Percentiles rank a stretch among this genome's conserved stretches.
Evolutionary conservation across 2,113 vertebrate species (phyloP).

Genomic region (Pterophyllum scalare): DNA sequence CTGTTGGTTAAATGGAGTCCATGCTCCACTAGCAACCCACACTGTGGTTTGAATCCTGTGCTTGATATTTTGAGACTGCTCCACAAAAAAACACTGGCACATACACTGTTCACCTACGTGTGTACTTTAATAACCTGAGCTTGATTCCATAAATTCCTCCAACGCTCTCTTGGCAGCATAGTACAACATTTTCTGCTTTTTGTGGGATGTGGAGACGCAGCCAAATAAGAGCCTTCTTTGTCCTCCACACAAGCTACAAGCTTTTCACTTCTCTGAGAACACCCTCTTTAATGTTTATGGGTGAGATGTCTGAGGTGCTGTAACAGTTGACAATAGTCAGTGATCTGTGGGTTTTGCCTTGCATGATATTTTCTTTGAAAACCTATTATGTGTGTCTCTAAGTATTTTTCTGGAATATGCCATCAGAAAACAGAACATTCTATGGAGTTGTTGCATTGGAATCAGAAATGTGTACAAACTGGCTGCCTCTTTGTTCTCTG

Average conservation of each 20-base stretch:
- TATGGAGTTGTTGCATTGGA: background rate
- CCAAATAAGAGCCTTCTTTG: conserved; percentile 16
- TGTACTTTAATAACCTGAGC: conserved; percentile 44
- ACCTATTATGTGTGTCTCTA: background rate
- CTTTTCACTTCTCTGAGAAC: background rate
- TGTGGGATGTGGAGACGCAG: conserved; percentile 42
- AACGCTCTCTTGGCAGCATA: conserved; percentile 37
- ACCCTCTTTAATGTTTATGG: background rate
- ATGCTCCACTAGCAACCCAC: conserved; percentile 6
- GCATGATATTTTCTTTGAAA: background rate
- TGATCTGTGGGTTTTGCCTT: background rate
- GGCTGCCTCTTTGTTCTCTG: background rate
- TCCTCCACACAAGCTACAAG: background rate
- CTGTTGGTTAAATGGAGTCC: background rate
- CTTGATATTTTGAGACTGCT: conserved; percentile 36
- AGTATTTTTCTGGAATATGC: background rate
- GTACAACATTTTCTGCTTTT: conserved; percentile 49
- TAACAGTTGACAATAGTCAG: background rate
- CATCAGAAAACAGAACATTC: background rate
- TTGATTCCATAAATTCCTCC: conserved; percentile 49
- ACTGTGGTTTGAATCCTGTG: background rate
- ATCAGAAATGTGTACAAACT: background rate
- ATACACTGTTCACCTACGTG: conserved; percentile 32
- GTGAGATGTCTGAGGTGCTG: background rate
- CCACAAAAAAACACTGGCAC: conserved; percentile 21